Evolutionary conservation across 2,113 vertebrate genomes (phyloP).

Genomic region (Neoarius graeffei): DNA sequence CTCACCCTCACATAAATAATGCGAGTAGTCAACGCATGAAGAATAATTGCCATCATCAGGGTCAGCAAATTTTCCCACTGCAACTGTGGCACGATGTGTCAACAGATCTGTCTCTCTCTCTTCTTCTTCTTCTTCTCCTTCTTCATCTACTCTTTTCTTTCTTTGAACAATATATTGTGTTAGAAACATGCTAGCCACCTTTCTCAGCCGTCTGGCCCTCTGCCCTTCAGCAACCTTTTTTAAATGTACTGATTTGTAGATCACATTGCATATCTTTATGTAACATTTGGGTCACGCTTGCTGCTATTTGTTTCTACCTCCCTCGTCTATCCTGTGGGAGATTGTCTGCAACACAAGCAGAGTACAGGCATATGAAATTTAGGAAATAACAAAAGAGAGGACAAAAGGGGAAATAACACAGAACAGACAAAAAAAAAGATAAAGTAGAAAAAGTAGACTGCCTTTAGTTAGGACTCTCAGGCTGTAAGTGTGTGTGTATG

Average conservation of each 20-base stretch:
- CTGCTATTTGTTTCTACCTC: constrained; percentile 50
- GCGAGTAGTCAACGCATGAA: constrained; percentile 49
- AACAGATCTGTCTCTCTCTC: constrained; percentile 18
- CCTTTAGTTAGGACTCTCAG: not conserved
- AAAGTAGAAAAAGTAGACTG: not conserved
- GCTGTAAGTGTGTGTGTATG: not conserved
- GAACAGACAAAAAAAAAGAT: not conserved
- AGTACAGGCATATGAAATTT: constrained; percentile 40
- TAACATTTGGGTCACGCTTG: constrained; percentile 53
- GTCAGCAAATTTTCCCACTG: constrained; percentile 50
- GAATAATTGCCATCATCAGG: constrained; percentile 52
- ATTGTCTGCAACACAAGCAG: constrained; percentile 45
- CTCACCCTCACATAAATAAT: constrained; percentile 55
- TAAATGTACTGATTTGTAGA: constrained; percentile 44
- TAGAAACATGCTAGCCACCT: constrained; percentile 8
- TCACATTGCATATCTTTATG: constrained; percentile 42
- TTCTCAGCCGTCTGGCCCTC: not conserved
- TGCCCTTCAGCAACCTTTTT: constrained; percentile 48
- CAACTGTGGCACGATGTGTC: constrained; percentile 34
- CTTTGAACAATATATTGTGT: not conserved
- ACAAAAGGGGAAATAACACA: constrained; percentile 23
- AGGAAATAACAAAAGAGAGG: constrained; percentile 34
- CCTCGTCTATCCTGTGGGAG: constrained; percentile 48
- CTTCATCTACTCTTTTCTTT: not conserved
- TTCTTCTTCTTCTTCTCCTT: not conserved